A percentile compares a stretch with the other conserved stretches of the same genome.
phyloP scores from a whole-genome alignment of 2,797 vertebrate species.

The Orientallactaga sibirica region DNA sequence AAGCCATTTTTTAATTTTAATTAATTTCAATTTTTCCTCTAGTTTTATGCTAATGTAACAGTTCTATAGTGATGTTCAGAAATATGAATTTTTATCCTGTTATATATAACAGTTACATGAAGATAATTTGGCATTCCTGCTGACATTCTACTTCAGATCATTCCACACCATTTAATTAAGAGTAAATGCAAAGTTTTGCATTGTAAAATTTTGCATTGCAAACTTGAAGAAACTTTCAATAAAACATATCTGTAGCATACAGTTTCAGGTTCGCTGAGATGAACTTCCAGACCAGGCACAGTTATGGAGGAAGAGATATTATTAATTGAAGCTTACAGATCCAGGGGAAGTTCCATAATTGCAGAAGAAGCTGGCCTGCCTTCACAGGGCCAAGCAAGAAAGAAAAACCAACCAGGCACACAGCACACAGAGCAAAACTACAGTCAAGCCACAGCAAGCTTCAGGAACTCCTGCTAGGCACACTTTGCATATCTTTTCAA shows the following conservation, averaged over 20 bases:
- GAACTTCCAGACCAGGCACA: too few relatives aligned
- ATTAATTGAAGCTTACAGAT: too few relatives aligned
- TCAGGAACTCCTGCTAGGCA: too few relatives aligned
- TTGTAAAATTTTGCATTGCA: background rate
- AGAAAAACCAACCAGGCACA: too few relatives aligned
- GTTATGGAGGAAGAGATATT: too few relatives aligned
- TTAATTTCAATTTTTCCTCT: background rate
- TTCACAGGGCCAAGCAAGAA: too few relatives aligned
- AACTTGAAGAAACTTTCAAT: background rate
- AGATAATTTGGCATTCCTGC: background rate
- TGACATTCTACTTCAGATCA: background rate
- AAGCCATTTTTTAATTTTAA: background rate
- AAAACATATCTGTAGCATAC: background rate
- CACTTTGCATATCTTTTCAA: too few relatives aligned
- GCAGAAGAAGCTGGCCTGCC: too few relatives aligned
- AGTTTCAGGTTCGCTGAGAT: too few relatives aligned
- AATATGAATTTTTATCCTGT: background rate
- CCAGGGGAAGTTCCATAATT: too few relatives aligned
- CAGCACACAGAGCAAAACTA: too few relatives aligned
- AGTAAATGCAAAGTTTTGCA: background rate
- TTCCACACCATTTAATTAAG: background rate
- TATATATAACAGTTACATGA: background rate
- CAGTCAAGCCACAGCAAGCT: too few relatives aligned
- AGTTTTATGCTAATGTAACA: background rate
- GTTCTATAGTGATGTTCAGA: background rate